Conservation (phyloP, 2,888 invertebrate genomes). For the Lochmaea crataegi region DNA sequence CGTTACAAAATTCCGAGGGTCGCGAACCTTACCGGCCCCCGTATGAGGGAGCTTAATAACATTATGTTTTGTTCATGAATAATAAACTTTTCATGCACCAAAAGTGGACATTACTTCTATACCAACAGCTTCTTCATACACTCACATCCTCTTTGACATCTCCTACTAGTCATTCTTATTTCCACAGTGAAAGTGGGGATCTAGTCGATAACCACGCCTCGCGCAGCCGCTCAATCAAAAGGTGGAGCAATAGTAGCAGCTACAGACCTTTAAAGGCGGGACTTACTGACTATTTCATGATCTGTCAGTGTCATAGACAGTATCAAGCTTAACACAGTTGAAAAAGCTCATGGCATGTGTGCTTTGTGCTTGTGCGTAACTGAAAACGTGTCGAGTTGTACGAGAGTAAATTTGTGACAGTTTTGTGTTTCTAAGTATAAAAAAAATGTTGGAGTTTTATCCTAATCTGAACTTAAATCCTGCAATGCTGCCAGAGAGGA, state of each 20-base stretch:
- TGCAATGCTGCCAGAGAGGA: slow-evolving; percentile 70
- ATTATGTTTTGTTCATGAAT: too few species aligned
- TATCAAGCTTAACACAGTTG: slow-evolving; percentile 47
- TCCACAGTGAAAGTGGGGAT: slow-evolving; percentile 17
- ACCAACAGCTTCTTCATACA: neutral
- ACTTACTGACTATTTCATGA: slow-evolving; percentile 53
- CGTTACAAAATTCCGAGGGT: too few species aligned
- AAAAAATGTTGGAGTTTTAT: slow-evolving; percentile 78
- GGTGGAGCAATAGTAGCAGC: slow-evolving; percentile 38
- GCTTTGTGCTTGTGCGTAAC: slow-evolving; percentile 34
- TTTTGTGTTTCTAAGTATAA: slow-evolving; percentile 14
- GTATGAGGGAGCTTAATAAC: too few species aligned
- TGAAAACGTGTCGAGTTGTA: slow-evolving; percentile 30
- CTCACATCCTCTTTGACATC: neutral
- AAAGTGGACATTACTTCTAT: neutral
- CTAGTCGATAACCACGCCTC: slow-evolving; percentile 23
- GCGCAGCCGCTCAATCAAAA: slow-evolving; percentile 20
- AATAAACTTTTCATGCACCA: neutral
- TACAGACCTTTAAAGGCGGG: slow-evolving; percentile 14
- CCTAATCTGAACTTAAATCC: slow-evolving; percentile 70
- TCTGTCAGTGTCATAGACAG: slow-evolving; percentile 57
- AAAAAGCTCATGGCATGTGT: slow-evolving; percentile 37
- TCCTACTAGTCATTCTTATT: slow-evolving; percentile 13
- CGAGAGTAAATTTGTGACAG: slow-evolving; percentile 35
- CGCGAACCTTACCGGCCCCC: too few species aligned